Evolutionary conservation across 2,888 invertebrate species (phyloP), one percentile per base, ranked within the genome.

Genomic region (Acheta domesticus): DNA sequence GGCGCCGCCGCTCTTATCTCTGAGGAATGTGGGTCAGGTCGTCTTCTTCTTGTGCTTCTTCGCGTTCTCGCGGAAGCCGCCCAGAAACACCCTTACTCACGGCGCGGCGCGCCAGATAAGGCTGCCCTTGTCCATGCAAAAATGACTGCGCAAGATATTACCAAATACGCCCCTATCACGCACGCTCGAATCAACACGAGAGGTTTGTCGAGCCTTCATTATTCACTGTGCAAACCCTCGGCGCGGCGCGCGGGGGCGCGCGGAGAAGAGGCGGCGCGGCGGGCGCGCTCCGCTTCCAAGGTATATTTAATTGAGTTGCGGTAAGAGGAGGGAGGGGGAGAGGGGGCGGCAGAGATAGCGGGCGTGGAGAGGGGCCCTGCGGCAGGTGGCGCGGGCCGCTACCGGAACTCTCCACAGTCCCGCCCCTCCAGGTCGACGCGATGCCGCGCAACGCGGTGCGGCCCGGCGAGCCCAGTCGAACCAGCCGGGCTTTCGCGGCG

Each of bases 111-210:
- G 11, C n/a, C 62, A 19, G 62, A 62, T 62, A 62, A 62, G 62
- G 62, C 62, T 62, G 62, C 62, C 62, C 62, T 62, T 62, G 62
- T n/a, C 62, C 62, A 62, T 62, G 62, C 62, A 62, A 62, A 62
- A 62, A 62, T 62, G 62, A 62, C 62, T 62, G 14, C 62, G 62
- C 62, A n/a, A 62, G 16, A 14, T 62, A 62, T 62, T 62, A 62
- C 62, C 62, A 62, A 62, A 62, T n/a, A 62, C 62, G 62, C 62
- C 62, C 62, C 62, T 62, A 62, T 62, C 62, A 62, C 62, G 14
- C 62, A n/a, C n/a, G 62, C n/a, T 19, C 62, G 62, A 62, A 62
- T 62, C 14, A 62, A 62, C 62, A 62, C 62, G 62, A n/a, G 16
- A 62, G 62, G 62, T 62, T 62, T 62, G 62, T 62, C 62, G 62